Base-by-base conservation (phyloP, 2,113 vertebrate species). In the Oreocharis arfaki region DNA sequence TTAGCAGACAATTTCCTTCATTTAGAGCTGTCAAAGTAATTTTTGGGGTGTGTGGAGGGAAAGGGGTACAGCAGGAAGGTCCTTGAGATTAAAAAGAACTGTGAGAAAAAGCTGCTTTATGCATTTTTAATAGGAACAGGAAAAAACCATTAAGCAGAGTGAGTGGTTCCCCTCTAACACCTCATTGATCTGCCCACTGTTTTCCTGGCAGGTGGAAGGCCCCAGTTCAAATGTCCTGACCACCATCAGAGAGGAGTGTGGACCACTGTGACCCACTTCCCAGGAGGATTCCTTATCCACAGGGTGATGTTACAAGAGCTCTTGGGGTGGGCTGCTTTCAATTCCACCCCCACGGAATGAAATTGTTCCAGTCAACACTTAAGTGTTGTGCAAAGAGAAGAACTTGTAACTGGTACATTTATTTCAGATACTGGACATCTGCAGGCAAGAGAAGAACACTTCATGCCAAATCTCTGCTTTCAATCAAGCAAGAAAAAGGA, bases 391-490 rank as follows among this genome's bases (percentile, higher is more conserved):
- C 42, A 90, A 55, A 67, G 46, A 73, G 82, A 28, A 76, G 37
- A 90, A 77, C 63, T 69, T 55, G 69, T 57, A 81, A 95, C 89
- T 71, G 69, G 56, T 63, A 52, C 49, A 41, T 84, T 88, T 90
- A 84, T 84, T 84, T 93, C 60, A 90, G 79, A 70, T 9, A 37
- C 22, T 65, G 76, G 76, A 86, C 55, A 78, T 27, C 42, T 93
- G 74, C 46, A 93, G 52, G 90, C 76, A 77, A 77, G 42, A 20
- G 46, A 74, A 92, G 86, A 61, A 88, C 46, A 50, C 46, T 83
- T 95, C 88, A 84, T 67, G 55, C 35, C 59, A 77, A 42, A 67
- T 86, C 71, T 90, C 68, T 89, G 64, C 86, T 86, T 56, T 93
- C 68, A 41, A 3, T 67, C 63, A 84, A 63, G 55, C 6, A 65